phyloP scores from a whole-genome alignment of 2,797 vertebrate genomes.

The Spatula clypeata region DNA sequence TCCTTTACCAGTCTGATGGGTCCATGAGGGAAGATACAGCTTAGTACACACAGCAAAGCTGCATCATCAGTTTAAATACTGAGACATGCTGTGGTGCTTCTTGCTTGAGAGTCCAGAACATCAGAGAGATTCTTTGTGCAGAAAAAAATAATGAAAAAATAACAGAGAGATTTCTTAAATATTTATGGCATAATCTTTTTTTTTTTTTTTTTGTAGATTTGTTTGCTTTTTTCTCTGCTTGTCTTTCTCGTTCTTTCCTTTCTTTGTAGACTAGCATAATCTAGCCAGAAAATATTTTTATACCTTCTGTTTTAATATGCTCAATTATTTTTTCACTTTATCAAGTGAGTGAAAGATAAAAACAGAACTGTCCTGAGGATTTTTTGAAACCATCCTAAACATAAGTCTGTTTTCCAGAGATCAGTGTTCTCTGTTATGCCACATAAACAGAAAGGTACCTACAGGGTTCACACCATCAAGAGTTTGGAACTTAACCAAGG shows the following conservation, averaged over 20 bases:
- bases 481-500: not conserved
- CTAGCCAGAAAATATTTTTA: not conserved
- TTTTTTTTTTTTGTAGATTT: not conserved
- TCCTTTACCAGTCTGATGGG: not conserved
- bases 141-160: not conserved
- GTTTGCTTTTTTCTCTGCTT: not conserved
- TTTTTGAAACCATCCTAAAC: not conserved
- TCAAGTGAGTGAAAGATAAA: not conserved
- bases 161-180: not conserved
- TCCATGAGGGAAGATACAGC: not conserved
- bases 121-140: not conserved
- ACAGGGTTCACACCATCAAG: not conserved
- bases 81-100: not conserved
- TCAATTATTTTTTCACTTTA: not conserved
- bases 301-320: not conserved
- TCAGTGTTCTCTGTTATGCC: not conserved
- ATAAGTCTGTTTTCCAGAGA: not conserved
- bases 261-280: not conserved
- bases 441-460: not conserved
- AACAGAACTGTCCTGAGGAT: not conserved
- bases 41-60: not conserved
- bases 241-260: not conserved
- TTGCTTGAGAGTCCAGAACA: not conserved
- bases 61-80: not conserved
- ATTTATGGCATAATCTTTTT: not conserved